Evolutionary conservation across 2,113 vertebrate species (phyloP).

Genomic region (Alexandromys fortis): DNA sequence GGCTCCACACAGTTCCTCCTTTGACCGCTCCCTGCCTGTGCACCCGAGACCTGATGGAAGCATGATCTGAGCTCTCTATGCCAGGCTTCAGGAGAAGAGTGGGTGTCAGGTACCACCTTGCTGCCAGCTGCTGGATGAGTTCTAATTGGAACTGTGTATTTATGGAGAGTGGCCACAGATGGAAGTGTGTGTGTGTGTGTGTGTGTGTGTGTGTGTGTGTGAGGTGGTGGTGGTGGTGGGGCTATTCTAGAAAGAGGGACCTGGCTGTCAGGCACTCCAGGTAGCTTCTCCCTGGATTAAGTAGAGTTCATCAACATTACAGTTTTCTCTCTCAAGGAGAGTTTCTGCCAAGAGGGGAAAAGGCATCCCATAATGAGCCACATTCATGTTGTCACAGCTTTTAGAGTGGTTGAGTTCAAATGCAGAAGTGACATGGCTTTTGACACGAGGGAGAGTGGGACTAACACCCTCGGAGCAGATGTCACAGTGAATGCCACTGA

Average conservation of each 20-base stretch:
- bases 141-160: slow-evolving; percentile 29
- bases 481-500: slow-evolving; percentile 31
- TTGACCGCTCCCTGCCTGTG: neutral
- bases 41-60: neutral
- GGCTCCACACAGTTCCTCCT: neutral
- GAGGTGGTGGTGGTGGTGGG: rapidly evolving
- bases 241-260: slow-evolving; percentile 14
- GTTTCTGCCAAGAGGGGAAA: neutral
- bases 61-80: neutral
- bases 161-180: slow-evolving; percentile 34
- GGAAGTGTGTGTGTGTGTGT: neutral
- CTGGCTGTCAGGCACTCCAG: neutral
- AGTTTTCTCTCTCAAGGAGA: slow-evolving; percentile 7
- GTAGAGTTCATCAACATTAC: neutral
- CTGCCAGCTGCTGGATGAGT: slow-evolving; percentile 20
- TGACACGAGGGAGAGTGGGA: slow-evolving; percentile 44
- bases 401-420: neutral
- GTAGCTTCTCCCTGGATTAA: neutral
- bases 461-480: neutral
- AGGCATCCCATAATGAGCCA: neutral
- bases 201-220: too few species aligned
- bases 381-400: slow-evolving; percentile 14
- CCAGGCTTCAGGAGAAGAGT: neutral
- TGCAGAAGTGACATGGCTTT: neutral
- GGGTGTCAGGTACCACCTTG: neutral